phyloP scores from a whole-genome alignment of 2,113 vertebrate species.

The Nicator chloris region DNA sequence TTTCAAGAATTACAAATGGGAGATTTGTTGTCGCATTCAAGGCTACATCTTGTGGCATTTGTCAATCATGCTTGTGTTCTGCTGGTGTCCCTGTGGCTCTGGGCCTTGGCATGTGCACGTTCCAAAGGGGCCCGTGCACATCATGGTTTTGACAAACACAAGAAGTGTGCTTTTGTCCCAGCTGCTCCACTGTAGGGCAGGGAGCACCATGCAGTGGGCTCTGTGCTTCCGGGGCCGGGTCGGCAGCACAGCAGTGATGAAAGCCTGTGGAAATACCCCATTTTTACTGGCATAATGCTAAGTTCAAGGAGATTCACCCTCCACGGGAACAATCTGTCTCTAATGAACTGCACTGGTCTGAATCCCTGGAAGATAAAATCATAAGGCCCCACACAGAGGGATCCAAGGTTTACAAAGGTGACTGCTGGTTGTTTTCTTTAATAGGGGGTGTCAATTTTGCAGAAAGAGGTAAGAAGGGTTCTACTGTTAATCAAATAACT shows the following conservation, averaged over 20 bases:
- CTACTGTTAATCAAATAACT: neutral
- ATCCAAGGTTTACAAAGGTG: neutral
- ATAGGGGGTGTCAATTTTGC: neutral
- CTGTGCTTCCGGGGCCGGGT: neutral
- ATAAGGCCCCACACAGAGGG: neutral
- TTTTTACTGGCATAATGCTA: neutral
- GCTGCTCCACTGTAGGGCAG: neutral
- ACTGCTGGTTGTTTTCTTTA: neutral
- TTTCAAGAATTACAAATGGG: neutral
- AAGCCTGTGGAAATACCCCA: neutral
- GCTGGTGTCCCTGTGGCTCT: neutral
- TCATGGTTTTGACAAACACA: neutral
- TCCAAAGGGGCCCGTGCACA: fast-evolving
- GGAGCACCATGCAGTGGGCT: fast-evolving
- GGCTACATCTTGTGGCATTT: neutral
- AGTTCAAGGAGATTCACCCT: neutral
- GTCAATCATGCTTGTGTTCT: neutral
- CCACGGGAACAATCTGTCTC: neutral
- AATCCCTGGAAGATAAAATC: neutral
- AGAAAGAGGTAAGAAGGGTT: neutral
- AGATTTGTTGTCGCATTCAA: neutral
- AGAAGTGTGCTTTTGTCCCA: neutral
- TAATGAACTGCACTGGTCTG: neutral
- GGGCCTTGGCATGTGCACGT: neutral
- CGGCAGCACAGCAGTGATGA: fast-evolving